phyloP scores from a whole-genome alignment of 2,797 vertebrate species.

The Oreochromis mossambicus region DNA sequence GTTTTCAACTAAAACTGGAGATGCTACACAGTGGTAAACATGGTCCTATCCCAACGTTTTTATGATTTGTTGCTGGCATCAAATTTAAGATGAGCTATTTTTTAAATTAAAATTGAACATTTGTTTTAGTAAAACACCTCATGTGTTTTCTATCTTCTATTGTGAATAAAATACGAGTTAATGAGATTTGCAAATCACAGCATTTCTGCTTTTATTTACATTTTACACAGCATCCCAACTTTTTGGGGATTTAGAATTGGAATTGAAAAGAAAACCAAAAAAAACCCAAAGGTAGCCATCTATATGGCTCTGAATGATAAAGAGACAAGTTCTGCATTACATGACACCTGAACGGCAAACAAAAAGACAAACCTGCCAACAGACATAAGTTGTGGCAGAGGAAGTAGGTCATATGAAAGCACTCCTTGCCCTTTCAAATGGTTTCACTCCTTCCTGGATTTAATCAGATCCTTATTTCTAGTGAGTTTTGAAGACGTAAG shows the following conservation, averaged over 20 bases:
- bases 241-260: background rate
- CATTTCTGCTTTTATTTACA: background rate
- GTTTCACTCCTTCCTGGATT: conserved; percentile 32
- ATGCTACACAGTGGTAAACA: background rate
- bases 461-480: conserved; percentile 41
- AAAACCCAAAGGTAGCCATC: background rate
- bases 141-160: background rate
- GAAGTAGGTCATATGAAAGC: conserved; percentile 34
- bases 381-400: conserved; percentile 22
- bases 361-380: conserved; percentile 14
- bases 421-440: conserved; percentile 22
- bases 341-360: conserved; percentile 34
- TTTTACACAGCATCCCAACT: background rate
- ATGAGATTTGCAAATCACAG: background rate
- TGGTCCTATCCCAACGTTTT: background rate
- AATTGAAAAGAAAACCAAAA: background rate
- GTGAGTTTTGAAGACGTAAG: conserved; percentile 22
- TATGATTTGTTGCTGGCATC: background rate
- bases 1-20: background rate
- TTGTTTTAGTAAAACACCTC: background rate
- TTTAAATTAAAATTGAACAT: background rate
- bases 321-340: conserved; percentile 15
- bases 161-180: background rate
- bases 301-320: conserved; percentile 17
- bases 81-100: background rate